Evolutionary conservation across 2,113 vertebrate genomes (phyloP), one percentile per base, ranked within the genome.

Genomic region (Colistium nudipinnis): DNA sequence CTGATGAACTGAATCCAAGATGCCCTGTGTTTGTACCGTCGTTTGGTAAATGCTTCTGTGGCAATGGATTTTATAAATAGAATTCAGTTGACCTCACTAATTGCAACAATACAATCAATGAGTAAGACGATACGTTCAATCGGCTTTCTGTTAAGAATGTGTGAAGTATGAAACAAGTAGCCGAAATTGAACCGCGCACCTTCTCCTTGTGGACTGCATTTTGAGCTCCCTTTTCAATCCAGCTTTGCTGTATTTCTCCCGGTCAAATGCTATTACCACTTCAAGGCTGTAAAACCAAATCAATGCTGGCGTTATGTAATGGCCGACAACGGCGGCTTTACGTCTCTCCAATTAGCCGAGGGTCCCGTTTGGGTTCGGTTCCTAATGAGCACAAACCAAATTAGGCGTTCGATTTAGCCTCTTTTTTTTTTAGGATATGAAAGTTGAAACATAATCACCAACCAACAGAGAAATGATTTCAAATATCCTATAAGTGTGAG

Each of bases 381-480:
- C 62, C 69, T 89, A 88, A 88, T 81, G 82, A 87, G 86, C 83
- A 56, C 63, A 78, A 84, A 77, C 69, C 75, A 86, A 86, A 90
- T 90, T 82, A 88, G 87, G 75, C 57, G 78, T 82, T 85, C 56
- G 31, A 87, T 89, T 88, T 81, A 82, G 80, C 68, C 65, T 74
- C 76, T 45, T 80, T 83, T 87, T 45, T 80, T 83, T 87, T 84
- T 72, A 80, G 78, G 80, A 89, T 80, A 88, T 86, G 80, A 86
- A 87, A 89, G 88, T 78, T 80, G 65, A 84, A 81, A 70, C 62
- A 20, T 65, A 84, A 87, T 86, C 81, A 63, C 67, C 30, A 80
- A 74, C 78, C 70, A 75, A 70, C 7, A 24, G 74, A 83, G 74
- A 70, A 78, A 88, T 83, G n/a, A 82, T 65, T 71, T 57, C 9